These are phyloP conservation scores for Agrochola lychnidis DNA, from an alignment of 2,888 invertebrate genomes.

Conservation along the genomic window DNA sequence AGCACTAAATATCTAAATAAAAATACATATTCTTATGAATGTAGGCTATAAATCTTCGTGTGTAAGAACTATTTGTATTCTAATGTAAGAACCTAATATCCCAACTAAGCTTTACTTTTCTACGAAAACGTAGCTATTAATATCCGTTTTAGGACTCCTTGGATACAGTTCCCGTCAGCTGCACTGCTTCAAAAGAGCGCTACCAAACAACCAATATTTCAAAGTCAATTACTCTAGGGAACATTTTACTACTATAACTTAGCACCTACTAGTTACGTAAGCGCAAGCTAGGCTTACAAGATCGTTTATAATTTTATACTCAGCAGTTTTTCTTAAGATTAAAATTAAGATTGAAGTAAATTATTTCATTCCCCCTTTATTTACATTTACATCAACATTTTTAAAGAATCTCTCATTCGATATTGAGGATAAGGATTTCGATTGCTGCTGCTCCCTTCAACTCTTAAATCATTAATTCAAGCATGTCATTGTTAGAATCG, in stretches of 20 bases:
- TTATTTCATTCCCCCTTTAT: conserved; percentile 64
- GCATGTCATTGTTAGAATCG: conserved; percentile 65
- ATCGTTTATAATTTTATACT: conserved; percentile 90
- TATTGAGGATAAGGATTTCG: conserved; percentile 58
- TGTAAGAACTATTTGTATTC: conserved; percentile 83
- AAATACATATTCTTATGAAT: conserved; percentile 89
- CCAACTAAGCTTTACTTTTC: conserved; percentile 89
- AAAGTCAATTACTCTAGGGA: conserved; percentile 96
- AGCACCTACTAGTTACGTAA: conserved; percentile 89
- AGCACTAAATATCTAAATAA: conserved; percentile 58
- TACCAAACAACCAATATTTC: conserved; percentile 91
- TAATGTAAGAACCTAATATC: conserved; percentile 83
- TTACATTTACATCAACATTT: conserved; percentile 61
- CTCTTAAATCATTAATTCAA: conserved; percentile 62
- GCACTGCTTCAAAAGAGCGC: conserved; percentile 73
- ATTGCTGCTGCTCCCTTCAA: conserved; percentile 74
- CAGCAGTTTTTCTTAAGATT: conserved; percentile 86
- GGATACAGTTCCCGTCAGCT: conserved; percentile 77
- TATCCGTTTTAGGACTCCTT: conserved; percentile 78
- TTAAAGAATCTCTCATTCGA: conserved; percentile 49
- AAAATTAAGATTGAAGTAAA: conserved; percentile 81
- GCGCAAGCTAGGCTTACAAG: conserved; percentile 87
- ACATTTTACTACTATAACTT: conserved; percentile 92
- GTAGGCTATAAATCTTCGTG: conserved; percentile 87
- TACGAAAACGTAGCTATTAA: conserved; percentile 80